phyloP scores from a whole-genome alignment of 1,140 invertebrate species.

The Liolophura sinensis region DNA sequence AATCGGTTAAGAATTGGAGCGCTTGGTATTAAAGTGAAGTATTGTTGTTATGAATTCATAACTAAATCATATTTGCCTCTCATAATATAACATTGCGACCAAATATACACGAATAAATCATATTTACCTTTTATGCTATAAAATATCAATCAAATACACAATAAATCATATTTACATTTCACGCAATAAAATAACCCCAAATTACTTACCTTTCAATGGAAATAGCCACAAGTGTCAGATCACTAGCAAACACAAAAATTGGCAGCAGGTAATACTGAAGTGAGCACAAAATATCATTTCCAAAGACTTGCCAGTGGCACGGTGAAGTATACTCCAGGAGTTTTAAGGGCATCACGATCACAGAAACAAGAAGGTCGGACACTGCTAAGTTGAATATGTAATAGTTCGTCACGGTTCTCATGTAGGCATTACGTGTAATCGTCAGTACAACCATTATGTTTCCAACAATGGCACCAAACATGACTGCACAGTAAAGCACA shows the following conservation, averaged over 20 bases:
- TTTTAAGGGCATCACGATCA: conserved; percentile 61
- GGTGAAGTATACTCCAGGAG: conserved; percentile 60
- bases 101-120: too few relatives aligned
- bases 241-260: conserved; percentile 60
- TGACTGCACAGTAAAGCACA: conserved; percentile 51
- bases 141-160: too few relatives aligned
- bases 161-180: too few relatives aligned
- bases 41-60: too few relatives aligned
- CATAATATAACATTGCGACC: too few relatives aligned
- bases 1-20: too few relatives aligned
- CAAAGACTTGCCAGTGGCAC: conserved; percentile 55
- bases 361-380: conserved; percentile 60
- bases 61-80: too few relatives aligned
- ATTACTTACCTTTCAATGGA: conserved; percentile 64
- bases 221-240: conserved; percentile 60
- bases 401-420: conserved; percentile 64
- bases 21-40: too few relatives aligned
- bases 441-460: conserved; percentile 52
- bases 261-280: conserved; percentile 57
- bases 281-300: conserved; percentile 54
- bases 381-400: conserved; percentile 63
- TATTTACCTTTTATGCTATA: too few relatives aligned
- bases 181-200: too few relatives aligned
- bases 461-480: conserved; percentile 53
- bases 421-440: conserved; percentile 54